phyloP scores from a whole-genome alignment of 53 echinoderm and acorn worm genomes.

The Actinopyga echinites region DNA sequence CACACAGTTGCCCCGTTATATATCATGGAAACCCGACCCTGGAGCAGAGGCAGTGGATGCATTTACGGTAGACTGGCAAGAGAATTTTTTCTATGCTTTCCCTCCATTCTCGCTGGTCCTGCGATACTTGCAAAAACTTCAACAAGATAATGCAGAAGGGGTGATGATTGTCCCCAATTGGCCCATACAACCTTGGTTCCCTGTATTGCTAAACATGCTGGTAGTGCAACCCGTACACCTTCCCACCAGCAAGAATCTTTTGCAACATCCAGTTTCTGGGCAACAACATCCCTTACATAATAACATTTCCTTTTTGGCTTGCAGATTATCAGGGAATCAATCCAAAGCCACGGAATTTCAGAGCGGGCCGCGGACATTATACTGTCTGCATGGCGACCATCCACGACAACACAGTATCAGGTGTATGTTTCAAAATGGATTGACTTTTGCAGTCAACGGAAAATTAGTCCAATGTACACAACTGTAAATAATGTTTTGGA shows the following conservation, averaged over 20 bases:
- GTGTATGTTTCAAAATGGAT: conserved; percentile 41
- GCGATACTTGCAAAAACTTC: conserved; percentile 43
- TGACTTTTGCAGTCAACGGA: conserved; percentile 10
- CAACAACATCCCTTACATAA: conserved; percentile 44
- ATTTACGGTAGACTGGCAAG: conserved; percentile 57
- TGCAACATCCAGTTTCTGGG: conserved; percentile 23
- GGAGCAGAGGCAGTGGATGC: conserved; percentile 55
- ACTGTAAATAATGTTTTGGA: background rate
- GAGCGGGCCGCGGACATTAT: background rate
- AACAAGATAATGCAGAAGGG: conserved; percentile 46
- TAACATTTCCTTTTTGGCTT: conserved; percentile 24
- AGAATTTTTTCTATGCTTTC: conserved; percentile 53
- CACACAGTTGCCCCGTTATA: conserved; percentile 51
- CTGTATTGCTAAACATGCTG: conserved; percentile 4
- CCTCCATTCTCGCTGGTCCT: conserved; percentile 51
- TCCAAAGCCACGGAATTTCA: background rate
- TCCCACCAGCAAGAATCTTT: background rate
- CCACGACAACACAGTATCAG: conserved; percentile 47
- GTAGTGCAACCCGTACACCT: conserved; percentile 23
- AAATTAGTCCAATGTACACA: conserved; percentile 12
- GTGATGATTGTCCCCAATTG: conserved; percentile 54
- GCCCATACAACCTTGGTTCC: conserved; percentile 64
- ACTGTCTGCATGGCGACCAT: conserved; percentile 22
- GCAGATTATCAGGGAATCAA: conserved; percentile 39
- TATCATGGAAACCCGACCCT: conserved; percentile 65